phyloP scores from a whole-genome alignment of 2,888 invertebrate species.

The Anoplius nigerrimus region DNA sequence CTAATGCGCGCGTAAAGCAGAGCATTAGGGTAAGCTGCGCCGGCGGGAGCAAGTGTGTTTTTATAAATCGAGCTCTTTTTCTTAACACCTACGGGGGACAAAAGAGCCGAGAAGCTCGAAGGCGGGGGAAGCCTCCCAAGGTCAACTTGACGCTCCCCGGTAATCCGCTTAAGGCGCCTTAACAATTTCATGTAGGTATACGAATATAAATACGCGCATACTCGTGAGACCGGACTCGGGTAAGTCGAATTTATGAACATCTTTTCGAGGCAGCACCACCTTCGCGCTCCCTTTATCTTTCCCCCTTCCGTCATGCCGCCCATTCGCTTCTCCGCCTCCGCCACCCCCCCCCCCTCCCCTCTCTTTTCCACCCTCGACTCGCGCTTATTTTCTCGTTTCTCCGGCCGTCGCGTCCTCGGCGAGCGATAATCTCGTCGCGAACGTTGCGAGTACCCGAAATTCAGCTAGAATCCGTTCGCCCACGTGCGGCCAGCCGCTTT shows the following conservation, averaged over 20 bases:
- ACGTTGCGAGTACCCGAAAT: conserved; percentile 10
- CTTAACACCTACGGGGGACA: conserved; percentile 24
- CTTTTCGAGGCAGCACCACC: conserved; percentile 40
- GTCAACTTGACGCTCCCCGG: conserved; percentile 61
- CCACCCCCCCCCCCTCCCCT: conserved; percentile 19
- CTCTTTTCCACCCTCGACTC: conserved; percentile 5
- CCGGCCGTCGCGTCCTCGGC: conserved; percentile 6
- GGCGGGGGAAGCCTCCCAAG: conserved; percentile 64
- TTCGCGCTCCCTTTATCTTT: conserved; percentile 23
- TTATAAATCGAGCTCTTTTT: conserved; percentile 2
- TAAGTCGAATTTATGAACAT: conserved; percentile 70
- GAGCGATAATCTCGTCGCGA: conserved; percentile 28
- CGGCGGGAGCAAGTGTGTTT: no score
- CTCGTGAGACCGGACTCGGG: conserved; percentile 35
- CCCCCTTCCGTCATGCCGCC: no score
- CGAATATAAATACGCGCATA: conserved; percentile 54
- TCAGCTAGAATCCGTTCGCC: conserved; percentile 15
- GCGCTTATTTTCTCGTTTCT: conserved; percentile 28
- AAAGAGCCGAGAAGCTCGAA: conserved; percentile 21
- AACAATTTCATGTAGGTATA: conserved; percentile 63
- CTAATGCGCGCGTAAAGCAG: no score
- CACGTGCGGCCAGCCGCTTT: no score
- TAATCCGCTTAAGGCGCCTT: conserved; percentile 71
- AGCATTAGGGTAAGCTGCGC: no score
- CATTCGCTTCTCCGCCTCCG: conserved; percentile 33